A percentile compares a stretch with the other conserved stretches of the same genome.
These are phyloP conservation scores for Panopea generosa DNA, from an alignment of 2,888 invertebrate genomes.

Conservation along the genomic window DNA sequence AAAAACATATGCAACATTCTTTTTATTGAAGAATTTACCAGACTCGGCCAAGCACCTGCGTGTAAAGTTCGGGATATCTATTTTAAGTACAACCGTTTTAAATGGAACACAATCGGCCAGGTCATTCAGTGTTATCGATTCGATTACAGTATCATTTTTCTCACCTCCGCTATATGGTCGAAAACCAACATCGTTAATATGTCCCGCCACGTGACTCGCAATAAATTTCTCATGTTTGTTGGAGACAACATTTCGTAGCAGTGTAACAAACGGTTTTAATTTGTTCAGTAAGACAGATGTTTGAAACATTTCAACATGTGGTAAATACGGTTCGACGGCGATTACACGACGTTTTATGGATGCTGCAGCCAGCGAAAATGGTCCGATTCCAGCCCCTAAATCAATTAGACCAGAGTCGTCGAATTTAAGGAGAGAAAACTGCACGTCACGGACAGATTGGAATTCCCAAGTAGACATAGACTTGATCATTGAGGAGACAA, in stretches of 20 bases:
- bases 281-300: slow-evolving; percentile 46
- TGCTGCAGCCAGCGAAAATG: slow-evolving; percentile 54
- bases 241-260: slow-evolving; percentile 54
- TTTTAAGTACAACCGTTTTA: slow-evolving; percentile 54
- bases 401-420: slow-evolving; percentile 43
- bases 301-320: slow-evolving; percentile 44
- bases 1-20: slow-evolving; percentile 56
- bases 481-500: slow-evolving; percentile 24
- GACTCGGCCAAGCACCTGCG: slow-evolving; percentile 28
- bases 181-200: slow-evolving; percentile 12
- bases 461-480: slow-evolving; percentile 25
- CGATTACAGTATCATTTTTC: slow-evolving; percentile 9
- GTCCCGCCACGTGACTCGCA: slow-evolving; percentile 10
- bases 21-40: slow-evolving; percentile 37
- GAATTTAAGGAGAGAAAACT: slow-evolving; percentile 23
- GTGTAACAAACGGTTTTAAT: slow-evolving; percentile 31
- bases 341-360: slow-evolving; percentile 41
- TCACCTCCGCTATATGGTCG: not conserved
- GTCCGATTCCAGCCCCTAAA: slow-evolving; percentile 57
- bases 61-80: slow-evolving; percentile 54
- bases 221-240: slow-evolving; percentile 34
- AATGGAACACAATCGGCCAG: slow-evolving; percentile 33
- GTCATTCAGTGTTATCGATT: slow-evolving; percentile 53
- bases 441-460: slow-evolving; percentile 30
- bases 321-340: slow-evolving; percentile 55